Evolutionary conservation across 2,888 invertebrate genomes (phyloP).

Genomic region (Stegophylla sp.): DNA sequence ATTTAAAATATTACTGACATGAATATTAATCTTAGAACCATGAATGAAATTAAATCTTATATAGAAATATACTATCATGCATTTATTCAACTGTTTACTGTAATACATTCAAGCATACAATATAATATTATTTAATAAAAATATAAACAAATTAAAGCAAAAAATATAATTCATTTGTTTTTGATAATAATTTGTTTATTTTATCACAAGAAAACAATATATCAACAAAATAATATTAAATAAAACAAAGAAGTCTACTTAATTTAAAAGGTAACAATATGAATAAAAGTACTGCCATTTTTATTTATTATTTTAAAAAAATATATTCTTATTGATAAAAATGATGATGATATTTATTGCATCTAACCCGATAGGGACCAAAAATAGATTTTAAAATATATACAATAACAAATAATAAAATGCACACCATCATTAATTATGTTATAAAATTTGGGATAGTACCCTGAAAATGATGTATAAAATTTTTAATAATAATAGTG

Average conservation of each 20-base stretch:
- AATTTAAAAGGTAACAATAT: conserved; percentile 43
- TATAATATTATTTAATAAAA: neutral
- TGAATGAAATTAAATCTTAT: neutral
- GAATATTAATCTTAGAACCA: neutral
- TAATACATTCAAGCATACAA: neutral
- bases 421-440: neutral
- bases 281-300: conserved; percentile 36
- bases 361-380: neutral
- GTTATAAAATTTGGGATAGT: neutral
- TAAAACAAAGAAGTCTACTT: conserved; percentile 8
- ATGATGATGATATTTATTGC: neutral
- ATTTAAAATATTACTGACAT: neutral
- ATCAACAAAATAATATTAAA: conserved; percentile 35
- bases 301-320: neutral
- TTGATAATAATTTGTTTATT: conserved; percentile 35
- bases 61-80: neutral
- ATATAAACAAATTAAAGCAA: neutral
- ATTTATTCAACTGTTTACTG: neutral
- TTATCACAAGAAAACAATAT: conserved; percentile 49
- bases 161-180: conserved; percentile 35
- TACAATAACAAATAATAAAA: neutral
- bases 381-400: neutral
- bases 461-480: conserved; percentile 15
- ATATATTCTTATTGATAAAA: neutral
- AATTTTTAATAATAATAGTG: neutral